phyloP scores from a whole-genome alignment of 1,140 invertebrate species.

The Drosophila sulfurigaster region DNA sequence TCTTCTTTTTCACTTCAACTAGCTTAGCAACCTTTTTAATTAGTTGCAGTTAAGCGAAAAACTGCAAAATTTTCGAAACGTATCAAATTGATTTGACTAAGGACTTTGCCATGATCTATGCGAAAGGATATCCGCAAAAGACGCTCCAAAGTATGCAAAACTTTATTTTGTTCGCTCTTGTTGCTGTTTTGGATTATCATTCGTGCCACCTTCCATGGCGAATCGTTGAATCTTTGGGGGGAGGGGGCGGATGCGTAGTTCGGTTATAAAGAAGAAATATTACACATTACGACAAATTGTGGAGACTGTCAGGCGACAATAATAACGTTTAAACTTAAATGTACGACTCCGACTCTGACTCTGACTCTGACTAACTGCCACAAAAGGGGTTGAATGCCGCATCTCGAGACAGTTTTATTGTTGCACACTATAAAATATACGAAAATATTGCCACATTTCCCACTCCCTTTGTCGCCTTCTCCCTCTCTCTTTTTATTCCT shows the following conservation, averaged over 20 bases:
- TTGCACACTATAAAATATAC: constrained; percentile 62
- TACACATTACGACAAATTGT: constrained; percentile 83
- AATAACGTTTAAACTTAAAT: constrained; percentile 82
- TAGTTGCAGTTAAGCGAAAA: constrained; percentile 71
- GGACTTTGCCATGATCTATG: constrained; percentile 51
- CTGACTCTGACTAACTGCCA: not conserved
- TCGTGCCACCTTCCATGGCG: constrained; percentile 21
- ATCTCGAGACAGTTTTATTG: constrained; percentile 72
- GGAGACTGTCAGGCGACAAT: constrained; percentile 81
- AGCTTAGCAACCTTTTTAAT: constrained; percentile 58
- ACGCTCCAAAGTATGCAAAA: constrained; percentile 62
- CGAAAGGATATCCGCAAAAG: constrained; percentile 61
- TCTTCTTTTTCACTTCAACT: too few species aligned
- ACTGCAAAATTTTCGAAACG: constrained; percentile 45
- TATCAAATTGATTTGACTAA: constrained; percentile 62
- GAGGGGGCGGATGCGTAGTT: constrained; percentile 60
- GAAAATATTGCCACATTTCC: constrained; percentile 43
- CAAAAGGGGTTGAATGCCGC: not conserved
- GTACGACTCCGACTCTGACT: constrained; percentile 33
- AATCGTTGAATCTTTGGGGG: not conserved
- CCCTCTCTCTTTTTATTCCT: not conserved
- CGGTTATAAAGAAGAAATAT: constrained; percentile 83
- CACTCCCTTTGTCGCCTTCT: not conserved
- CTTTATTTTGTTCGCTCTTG: constrained; percentile 45
- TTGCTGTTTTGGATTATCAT: constrained; percentile 68